Conservation (phyloP, 2,888 invertebrate genomes). For the Tachina lurida region DNA sequence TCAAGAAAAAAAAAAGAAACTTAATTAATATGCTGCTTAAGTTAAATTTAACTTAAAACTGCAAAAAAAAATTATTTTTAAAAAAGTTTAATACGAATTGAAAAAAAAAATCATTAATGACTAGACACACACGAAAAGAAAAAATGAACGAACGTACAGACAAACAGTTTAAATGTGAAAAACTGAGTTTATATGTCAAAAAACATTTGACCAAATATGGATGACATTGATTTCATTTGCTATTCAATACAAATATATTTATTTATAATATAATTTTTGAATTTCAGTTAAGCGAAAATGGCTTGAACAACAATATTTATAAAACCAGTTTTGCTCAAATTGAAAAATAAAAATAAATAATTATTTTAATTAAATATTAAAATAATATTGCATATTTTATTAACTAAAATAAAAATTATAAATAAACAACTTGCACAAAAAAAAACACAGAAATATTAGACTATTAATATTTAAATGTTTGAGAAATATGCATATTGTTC, state of each 20-base stretch:
- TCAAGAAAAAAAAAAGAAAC: conserved; percentile 6
- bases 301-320: conserved; percentile 46
- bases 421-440: background rate
- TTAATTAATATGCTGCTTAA: conserved; percentile 64
- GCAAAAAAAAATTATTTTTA: conserved; percentile 27
- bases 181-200: conserved; percentile 71
- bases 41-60: background rate
- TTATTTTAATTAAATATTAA: conserved; percentile 16
- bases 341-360: conserved; percentile 20
- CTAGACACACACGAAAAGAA: background rate
- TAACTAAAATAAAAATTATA: background rate
- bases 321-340: conserved; percentile 58
- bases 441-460: background rate
- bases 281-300: conserved; percentile 42
- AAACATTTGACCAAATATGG: conserved; percentile 69
- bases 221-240: conserved; percentile 66
- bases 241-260: conserved; percentile 16
- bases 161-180: conserved; percentile 52
- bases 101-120: conserved; percentile 8
- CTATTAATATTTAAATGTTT: background rate
- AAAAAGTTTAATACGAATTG: conserved; percentile 38
- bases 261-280: conserved; percentile 25
- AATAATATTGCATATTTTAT: background rate
- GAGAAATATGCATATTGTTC: background rate
- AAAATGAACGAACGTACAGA: background rate